Percentiles rank a stretch among this genome's conserved stretches.
phyloP scores from a whole-genome alignment of 1,140 invertebrate species.

The Tetramorium alpestre region DNA sequence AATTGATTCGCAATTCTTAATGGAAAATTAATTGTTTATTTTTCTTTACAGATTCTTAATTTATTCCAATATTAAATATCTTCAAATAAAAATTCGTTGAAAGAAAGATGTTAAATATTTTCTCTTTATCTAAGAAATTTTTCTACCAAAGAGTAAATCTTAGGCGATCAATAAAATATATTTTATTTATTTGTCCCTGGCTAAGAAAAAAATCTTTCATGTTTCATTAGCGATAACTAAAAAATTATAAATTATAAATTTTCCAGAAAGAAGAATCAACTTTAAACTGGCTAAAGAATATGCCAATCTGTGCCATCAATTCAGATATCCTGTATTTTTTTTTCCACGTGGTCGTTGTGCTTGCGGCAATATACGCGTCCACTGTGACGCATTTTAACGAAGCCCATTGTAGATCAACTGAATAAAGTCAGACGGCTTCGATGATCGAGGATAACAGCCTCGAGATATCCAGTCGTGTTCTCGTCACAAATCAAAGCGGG shows the following conservation, averaged over 20 bases:
- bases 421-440: conserved; percentile 29
- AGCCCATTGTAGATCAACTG: conserved; percentile 42
- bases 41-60: background rate
- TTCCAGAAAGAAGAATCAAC: background rate
- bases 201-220: background rate
- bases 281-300: conserved; percentile 8
- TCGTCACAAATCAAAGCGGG: conserved; percentile 22
- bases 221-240: background rate
- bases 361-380: background rate
- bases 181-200: background rate
- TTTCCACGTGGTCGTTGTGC: background rate
- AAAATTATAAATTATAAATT: background rate
- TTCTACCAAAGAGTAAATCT: background rate
- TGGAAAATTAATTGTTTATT: background rate
- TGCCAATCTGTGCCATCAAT: background rate
- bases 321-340: conserved; percentile 32
- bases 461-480: conserved; percentile 10
- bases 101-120: background rate
- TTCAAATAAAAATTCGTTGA: background rate
- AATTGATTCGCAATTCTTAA: background rate
- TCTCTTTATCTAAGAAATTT: background rate
- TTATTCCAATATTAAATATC: background rate
- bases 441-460: conserved; percentile 20
- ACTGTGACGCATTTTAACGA: conserved; percentile 58
- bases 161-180: background rate